phyloP scores from a whole-genome alignment of 1,140 invertebrate genomes.

The Nebria ingens region DNA sequence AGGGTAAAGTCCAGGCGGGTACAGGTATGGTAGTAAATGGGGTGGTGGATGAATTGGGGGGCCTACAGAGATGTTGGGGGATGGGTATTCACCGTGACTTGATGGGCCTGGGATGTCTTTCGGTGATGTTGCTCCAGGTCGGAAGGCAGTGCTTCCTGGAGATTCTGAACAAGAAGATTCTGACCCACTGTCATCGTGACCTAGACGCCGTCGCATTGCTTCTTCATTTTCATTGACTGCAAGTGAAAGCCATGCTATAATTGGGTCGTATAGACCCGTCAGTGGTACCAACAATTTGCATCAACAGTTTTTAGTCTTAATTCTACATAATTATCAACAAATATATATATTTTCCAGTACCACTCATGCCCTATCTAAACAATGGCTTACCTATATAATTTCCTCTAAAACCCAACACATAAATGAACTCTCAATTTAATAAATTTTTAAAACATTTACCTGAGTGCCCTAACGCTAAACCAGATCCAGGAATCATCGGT shows the following conservation, averaged over 20 bases:
- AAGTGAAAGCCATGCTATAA: not conserved
- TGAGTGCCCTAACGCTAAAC: not conserved
- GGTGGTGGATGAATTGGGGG: conserved; percentile 77
- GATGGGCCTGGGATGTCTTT: conserved; percentile 41
- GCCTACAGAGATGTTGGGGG: conserved; percentile 77
- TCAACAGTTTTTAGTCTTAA: not conserved
- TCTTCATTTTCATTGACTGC: conserved; percentile 1
- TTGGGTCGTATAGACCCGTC: conserved; percentile 25
- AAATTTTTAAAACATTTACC: not conserved
- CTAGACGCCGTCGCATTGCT: conserved; percentile 41
- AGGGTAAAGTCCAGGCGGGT: conserved; percentile 75
- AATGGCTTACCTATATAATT: too few relatives aligned
- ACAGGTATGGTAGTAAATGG: conserved; percentile 75
- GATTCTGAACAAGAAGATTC: conserved; percentile 56
- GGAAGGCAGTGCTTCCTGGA: conserved; percentile 43
- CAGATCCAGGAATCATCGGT: conserved; percentile 35
- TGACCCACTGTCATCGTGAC: conserved; percentile 50
- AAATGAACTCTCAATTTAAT: not conserved
- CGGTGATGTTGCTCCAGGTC: conserved; percentile 42
- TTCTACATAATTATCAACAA: not conserved
- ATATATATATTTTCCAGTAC: not conserved
- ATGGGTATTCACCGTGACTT: conserved; percentile 52
- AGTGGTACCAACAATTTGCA: not conserved
- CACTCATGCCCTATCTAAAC: too few relatives aligned
- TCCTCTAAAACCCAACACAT: too few relatives aligned